phyloP scores from a whole-genome alignment of 2,113 vertebrate genomes.

The Percopsis transmontana region DNA sequence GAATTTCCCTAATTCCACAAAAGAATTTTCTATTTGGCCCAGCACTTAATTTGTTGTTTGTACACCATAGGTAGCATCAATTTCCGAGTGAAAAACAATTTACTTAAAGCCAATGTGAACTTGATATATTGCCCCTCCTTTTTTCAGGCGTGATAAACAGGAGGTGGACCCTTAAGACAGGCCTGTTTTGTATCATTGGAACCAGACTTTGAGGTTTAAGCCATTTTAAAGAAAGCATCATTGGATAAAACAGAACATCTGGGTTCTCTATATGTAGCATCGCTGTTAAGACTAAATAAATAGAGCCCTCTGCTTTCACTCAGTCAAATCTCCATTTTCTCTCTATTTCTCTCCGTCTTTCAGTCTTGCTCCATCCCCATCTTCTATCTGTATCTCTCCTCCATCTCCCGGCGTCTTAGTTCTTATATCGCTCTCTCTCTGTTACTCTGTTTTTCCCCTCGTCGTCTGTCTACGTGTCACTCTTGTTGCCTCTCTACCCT shows the following conservation, averaged over 20 bases:
- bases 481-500: slow-evolving; percentile 4
- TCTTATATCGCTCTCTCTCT: slow-evolving; percentile 37
- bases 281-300: slow-evolving; percentile 53
- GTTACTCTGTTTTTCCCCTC: slow-evolving; percentile 8
- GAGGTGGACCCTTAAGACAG: slow-evolving; percentile 52
- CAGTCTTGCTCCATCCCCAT: slow-evolving; percentile 30
- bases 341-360: slow-evolving; percentile 27
- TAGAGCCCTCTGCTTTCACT: slow-evolving; percentile 53
- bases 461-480: slow-evolving; percentile 4
- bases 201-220: slow-evolving; percentile 64
- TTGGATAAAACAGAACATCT: slow-evolving; percentile 73
- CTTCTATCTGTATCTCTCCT: slow-evolving; percentile 19
- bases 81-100: slow-evolving; percentile 69
- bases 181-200: slow-evolving; percentile 67
- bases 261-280: slow-evolving; percentile 48
- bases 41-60: slow-evolving; percentile 63
- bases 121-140: slow-evolving; percentile 55
- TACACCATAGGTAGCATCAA: slow-evolving; percentile 59
- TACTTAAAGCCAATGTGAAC: slow-evolving; percentile 59
- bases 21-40: slow-evolving; percentile 68
- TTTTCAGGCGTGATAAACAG: slow-evolving; percentile 50
- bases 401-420: slow-evolving; percentile 28
- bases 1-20: slow-evolving; percentile 78
- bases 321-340: slow-evolving; percentile 40
- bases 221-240: slow-evolving; percentile 67